phyloP scores from a whole-genome alignment of 1,140 invertebrate species.

The Steinernema khuongi region DNA sequence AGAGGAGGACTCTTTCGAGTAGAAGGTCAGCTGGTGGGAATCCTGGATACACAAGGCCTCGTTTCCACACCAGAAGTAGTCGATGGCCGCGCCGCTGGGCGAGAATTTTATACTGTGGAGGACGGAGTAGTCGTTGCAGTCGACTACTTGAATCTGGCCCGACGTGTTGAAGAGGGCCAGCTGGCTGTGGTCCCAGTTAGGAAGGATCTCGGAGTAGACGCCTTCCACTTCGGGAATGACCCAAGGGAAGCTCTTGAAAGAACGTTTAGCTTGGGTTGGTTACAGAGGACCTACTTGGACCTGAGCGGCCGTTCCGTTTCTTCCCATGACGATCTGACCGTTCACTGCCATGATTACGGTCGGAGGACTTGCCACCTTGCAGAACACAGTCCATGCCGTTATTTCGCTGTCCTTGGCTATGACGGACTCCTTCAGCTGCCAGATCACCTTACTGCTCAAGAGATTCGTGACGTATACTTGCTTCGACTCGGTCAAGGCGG shows the following conservation, averaged over 20 bases:
- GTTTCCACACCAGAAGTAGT: not conserved
- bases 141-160: not conserved
- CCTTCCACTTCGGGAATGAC: not conserved
- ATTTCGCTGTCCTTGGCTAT: not conserved
- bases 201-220: not conserved
- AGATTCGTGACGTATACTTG: not conserved
- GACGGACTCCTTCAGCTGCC: not conserved
- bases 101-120: not conserved
- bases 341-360: not conserved
- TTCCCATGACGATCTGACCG: not conserved
- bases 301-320: not conserved
- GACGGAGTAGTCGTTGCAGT: not conserved
- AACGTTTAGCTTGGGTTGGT: not conserved
- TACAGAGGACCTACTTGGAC: not conserved
- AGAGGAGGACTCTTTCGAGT: not conserved
- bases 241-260: not conserved
- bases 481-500: not conserved
- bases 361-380: not conserved
- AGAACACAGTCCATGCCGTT: not conserved
- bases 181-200: slow-evolving; percentile 1
- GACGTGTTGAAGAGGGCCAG: not conserved
- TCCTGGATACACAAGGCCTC: not conserved
- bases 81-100: not conserved
- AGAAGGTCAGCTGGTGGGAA: not conserved
- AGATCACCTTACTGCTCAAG: not conserved